phyloP scores from a whole-genome alignment of 2,888 invertebrate genomes.

The Drosophila pullipes region DNA sequence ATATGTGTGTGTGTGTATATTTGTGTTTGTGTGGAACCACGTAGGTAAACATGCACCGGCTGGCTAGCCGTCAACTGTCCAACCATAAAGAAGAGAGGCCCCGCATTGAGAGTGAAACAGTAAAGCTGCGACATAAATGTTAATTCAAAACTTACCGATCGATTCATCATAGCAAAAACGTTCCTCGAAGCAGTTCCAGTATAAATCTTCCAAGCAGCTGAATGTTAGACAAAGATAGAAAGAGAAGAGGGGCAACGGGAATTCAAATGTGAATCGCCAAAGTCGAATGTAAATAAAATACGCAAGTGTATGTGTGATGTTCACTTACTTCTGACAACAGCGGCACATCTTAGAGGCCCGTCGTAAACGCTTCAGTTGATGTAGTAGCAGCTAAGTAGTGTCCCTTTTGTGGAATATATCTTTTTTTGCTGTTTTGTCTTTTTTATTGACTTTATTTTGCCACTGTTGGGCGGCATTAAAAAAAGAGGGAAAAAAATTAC shows the following conservation, averaged over 20 bases:
- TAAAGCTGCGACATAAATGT: conserved; percentile 30
- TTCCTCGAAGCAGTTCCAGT: conserved; percentile 91
- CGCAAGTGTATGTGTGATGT: conserved; percentile 1
- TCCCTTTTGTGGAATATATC: conserved; percentile 10
- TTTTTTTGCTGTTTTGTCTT: conserved; percentile 11
- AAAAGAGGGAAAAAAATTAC: conserved; percentile 49
- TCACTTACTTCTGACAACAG: conserved; percentile 84
- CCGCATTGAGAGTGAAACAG: conserved; percentile 13
- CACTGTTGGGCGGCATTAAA: conserved; percentile 34
- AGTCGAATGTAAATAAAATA: conserved; percentile 31
- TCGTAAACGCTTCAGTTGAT: conserved; percentile 17
- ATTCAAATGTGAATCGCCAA: conserved; percentile 43
- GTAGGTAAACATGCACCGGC: conserved; percentile 55
- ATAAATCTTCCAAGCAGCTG: conserved; percentile 90
- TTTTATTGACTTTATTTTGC: conserved; percentile 17
- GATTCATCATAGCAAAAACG: conserved; percentile 91
- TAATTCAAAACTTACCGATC: conserved; percentile 86
- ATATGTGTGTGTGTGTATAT: conserved; percentile 10
- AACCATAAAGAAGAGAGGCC: conserved; percentile 24
- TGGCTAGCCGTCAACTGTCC: conserved; percentile 49
- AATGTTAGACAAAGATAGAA: conserved; percentile 3
- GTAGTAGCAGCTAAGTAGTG: conserved; percentile 12
- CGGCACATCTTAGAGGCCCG: conserved; percentile 82
- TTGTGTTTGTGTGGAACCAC: conserved; percentile 23
- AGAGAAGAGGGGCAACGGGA: conserved; percentile 6